phyloP scores from a whole-genome alignment of 2,888 invertebrate genomes.

The Anoncus sp. region DNA sequence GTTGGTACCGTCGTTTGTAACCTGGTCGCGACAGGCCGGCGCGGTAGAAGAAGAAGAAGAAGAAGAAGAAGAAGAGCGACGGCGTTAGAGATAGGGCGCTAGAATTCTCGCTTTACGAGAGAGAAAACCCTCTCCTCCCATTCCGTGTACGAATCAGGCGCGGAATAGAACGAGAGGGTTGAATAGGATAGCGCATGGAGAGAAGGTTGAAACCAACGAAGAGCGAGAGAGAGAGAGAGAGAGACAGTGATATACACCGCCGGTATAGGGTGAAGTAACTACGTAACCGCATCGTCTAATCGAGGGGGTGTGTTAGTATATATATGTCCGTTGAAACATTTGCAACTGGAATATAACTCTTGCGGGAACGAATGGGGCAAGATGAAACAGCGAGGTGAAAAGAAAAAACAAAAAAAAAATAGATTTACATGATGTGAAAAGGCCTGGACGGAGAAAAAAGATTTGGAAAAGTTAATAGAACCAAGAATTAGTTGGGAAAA shows the following conservation, averaged over 20 bases:
- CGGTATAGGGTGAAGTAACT: conserved; percentile 66
- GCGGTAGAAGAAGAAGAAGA: conserved; percentile 49
- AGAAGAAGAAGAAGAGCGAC: conserved; percentile 48
- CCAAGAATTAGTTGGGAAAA: no score
- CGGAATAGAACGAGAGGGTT: conserved; percentile 49
- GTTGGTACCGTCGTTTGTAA: conserved; percentile 76
- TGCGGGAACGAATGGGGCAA: background rate
- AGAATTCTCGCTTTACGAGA: conserved; percentile 47
- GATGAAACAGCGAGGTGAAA: conserved; percentile 4
- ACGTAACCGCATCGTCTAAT: conserved; percentile 78
- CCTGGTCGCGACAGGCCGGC: conserved; percentile 75
- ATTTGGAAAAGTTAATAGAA: no score
- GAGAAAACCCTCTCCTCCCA: conserved; percentile 41
- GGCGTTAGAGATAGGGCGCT: conserved; percentile 43
- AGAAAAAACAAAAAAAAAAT: background rate
- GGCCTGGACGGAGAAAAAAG: no score
- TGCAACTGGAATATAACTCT: conserved; percentile 4
- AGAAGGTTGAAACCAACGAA: conserved; percentile 32
- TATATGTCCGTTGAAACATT: conserved; percentile 51
- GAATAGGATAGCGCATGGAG: conserved; percentile 8
- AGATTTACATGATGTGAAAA: no score
- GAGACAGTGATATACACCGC: conserved; percentile 45
- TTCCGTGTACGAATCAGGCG: no score
- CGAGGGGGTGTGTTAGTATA: conserved; percentile 72
- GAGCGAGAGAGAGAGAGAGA: no score